A percentile compares a stretch with the other conserved stretches of the same genome.
Conservation (phyloP, 2,113 vertebrate species). For the Cranoglanis bouderius region DNA sequence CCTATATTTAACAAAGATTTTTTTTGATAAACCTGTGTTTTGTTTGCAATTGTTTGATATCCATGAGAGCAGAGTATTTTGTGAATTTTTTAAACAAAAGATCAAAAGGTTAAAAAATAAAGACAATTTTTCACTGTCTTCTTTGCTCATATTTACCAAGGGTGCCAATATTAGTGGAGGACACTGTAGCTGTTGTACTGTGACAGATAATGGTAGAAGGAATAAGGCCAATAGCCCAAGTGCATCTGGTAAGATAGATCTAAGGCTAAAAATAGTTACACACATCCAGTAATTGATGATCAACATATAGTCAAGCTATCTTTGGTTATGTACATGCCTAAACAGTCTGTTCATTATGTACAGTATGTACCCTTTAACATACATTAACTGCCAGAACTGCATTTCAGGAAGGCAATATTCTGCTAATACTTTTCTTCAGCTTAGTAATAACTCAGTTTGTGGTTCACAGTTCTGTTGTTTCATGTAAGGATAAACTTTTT, state of each 20-base stretch:
- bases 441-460: conserved; percentile 8
- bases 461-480: background rate
- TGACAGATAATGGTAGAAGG: background rate
- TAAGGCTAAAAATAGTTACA: conserved; percentile 11
- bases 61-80: too few species aligned
- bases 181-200: background rate
- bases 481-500: too few species aligned
- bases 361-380: background rate
- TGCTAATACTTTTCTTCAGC: background rate
- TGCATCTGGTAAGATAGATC: background rate
- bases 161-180: too few species aligned
- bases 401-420: background rate
- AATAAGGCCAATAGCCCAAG: background rate
- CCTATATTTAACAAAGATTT: too few species aligned
- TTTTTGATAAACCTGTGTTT: too few species aligned
- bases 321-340: background rate
- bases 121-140: too few species aligned
- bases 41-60: too few species aligned
- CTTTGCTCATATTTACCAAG: too few species aligned
- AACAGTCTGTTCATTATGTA: background rate
- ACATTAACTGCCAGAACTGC: background rate
- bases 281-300: conserved; percentile 5
- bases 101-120: too few species aligned
- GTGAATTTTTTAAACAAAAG: too few species aligned
- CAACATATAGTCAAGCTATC: background rate